phyloP scores from a whole-genome alignment of 92 coral and sea anemone genomes.

The Chrysogorgia sp. region DNA sequence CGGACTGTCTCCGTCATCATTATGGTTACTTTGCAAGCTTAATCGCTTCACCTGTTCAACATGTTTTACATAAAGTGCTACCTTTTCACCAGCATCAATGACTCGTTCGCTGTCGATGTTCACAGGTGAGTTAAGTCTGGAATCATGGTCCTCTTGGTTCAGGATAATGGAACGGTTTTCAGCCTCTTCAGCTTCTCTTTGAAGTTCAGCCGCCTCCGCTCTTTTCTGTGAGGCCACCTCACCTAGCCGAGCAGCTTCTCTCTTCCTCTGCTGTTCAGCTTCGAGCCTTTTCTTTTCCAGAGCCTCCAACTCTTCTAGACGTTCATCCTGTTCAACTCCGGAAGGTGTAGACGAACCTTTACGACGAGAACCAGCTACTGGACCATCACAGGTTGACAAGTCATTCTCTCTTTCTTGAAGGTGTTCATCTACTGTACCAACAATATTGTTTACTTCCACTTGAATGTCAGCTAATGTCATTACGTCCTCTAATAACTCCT shows the following conservation, averaged over 20 bases:
- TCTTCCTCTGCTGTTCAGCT: too few species aligned
- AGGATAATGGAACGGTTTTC: not conserved
- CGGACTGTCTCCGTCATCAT: not conserved
- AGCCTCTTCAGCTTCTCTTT: not conserved
- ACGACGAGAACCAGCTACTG: not conserved
- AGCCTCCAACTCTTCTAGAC: too few species aligned
- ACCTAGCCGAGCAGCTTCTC: too few species aligned
- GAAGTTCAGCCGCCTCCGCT: not conserved
- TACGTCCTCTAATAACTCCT: too few species aligned
- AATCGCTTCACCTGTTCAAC: not conserved
- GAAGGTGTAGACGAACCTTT: not conserved
- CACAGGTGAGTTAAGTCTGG: not conserved
- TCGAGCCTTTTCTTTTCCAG: too few species aligned
- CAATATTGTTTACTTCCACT: slow-evolving; percentile 13
- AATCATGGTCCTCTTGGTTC: not conserved
- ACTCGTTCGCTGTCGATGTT: not conserved
- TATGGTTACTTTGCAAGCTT: not conserved
- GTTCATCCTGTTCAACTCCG: too few species aligned
- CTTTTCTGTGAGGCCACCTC: not conserved
- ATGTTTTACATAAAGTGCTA: slow-evolving; percentile 18
- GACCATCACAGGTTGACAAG: not conserved
- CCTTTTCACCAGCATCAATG: slow-evolving; percentile 9
- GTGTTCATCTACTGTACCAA: slow-evolving; percentile 12
- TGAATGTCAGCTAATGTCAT: too few species aligned
- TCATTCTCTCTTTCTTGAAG: not conserved